Percentiles rank a stretch among this genome's conserved stretches.
phyloP scores from a whole-genome alignment of 2,888 invertebrate species.

The Polyploca ridens region DNA sequence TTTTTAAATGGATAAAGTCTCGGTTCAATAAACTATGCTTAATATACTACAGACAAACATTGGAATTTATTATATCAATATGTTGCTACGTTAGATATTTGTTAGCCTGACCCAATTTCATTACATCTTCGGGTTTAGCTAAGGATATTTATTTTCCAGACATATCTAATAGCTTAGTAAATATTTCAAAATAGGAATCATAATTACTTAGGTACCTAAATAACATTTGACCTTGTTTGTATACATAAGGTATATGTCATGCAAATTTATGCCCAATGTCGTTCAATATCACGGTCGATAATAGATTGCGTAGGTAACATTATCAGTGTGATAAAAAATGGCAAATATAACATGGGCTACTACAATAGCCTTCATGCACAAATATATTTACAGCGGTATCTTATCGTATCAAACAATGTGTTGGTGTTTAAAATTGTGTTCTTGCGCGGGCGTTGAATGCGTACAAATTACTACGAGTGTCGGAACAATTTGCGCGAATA shows the following conservation, averaged over 20 bases:
- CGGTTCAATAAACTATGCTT: background rate
- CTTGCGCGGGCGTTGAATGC: slow-evolving; percentile 20
- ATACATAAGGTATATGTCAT: slow-evolving; percentile 23
- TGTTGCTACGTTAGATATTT: background rate
- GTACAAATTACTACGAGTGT: too few relatives aligned
- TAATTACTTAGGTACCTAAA: slow-evolving; percentile 43
- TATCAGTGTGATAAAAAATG: slow-evolving; percentile 49
- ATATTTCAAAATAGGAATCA: slow-evolving; percentile 38
- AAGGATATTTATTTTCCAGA: slow-evolving; percentile 28
- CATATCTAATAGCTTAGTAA: slow-evolving; percentile 36
- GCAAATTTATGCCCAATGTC: slow-evolving; percentile 31
- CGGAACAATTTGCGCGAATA: background rate
- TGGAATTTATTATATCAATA: background rate
- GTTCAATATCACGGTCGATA: slow-evolving; percentile 26
- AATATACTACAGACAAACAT: background rate
- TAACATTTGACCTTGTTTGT: slow-evolving; percentile 44
- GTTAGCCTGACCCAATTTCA: background rate
- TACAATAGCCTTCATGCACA: slow-evolving; percentile 38
- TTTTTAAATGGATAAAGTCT: background rate
- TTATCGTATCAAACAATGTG: slow-evolving; percentile 40
- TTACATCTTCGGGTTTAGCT: background rate
- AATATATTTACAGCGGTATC: slow-evolving; percentile 41
- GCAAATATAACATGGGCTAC: slow-evolving; percentile 36
- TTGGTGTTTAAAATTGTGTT: slow-evolving; percentile 43
- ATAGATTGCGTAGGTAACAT: slow-evolving; percentile 23